These are phyloP conservation scores for Lamellibrachia satsuma DNA, from an alignment of 2,888 invertebrate species.

Conservation along the genomic window DNA sequence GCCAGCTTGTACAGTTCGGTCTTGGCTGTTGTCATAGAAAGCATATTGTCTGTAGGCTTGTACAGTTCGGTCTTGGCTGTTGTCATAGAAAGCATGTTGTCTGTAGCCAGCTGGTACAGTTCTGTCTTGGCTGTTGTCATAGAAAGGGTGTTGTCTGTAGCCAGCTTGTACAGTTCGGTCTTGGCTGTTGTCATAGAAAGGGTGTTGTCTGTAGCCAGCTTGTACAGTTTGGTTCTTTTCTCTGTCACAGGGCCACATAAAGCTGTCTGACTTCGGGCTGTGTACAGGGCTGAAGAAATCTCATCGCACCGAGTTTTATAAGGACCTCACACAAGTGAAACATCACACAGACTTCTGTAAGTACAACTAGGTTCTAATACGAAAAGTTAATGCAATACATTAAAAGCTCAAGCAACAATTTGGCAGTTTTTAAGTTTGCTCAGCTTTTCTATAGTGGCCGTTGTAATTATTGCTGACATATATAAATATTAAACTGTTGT, in stretches of 20 bases:
- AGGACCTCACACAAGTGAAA: slow-evolving; percentile 90
- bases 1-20: too few species aligned
- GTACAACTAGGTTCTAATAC: slow-evolving; percentile 56
- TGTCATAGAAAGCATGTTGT: too few species aligned
- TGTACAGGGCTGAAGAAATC: slow-evolving; percentile 99
- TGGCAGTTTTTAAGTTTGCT: neutral
- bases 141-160: neutral
- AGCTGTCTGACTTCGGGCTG: slow-evolving; percentile 96
- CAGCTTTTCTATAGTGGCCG: neutral
- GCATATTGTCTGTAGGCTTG: too few species aligned
- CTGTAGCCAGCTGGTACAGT: too few species aligned
- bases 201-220: too few species aligned
- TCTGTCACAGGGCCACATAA: slow-evolving; percentile 84
- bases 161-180: too few species aligned
- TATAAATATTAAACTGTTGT: neutral
- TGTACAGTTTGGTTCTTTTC: neutral
- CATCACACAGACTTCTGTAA: slow-evolving; percentile 90
- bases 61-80: too few species aligned
- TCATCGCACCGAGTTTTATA: slow-evolving; percentile 97
- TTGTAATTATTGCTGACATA: neutral
- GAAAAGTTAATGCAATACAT: neutral
- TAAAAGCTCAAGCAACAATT: neutral
- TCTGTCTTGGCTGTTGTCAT: too few species aligned
- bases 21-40: too few species aligned
- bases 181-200: too few species aligned